Percentiles rank a stretch among this genome's conserved stretches.
Evolutionary conservation across 2,888 invertebrate species (phyloP).

Genomic region (Drosophila affinis): DNA sequence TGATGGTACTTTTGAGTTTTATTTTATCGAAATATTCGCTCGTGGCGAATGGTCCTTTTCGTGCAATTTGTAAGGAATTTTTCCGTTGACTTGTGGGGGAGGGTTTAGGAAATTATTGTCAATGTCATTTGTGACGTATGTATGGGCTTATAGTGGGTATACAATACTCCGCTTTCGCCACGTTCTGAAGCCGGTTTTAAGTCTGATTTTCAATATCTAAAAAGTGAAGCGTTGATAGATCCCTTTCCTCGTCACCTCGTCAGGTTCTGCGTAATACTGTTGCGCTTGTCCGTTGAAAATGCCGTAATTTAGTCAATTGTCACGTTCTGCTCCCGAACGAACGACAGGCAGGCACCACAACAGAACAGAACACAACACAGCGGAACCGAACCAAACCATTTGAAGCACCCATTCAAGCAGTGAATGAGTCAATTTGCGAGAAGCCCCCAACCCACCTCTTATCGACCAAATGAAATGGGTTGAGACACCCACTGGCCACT

Average conservation of each 20-base stretch:
- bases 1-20: too few relatives aligned
- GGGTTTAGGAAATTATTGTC: too few relatives aligned
- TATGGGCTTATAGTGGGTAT: too few relatives aligned
- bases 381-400: not conserved
- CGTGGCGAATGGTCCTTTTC: not conserved
- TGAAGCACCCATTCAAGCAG: not conserved
- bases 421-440: not conserved
- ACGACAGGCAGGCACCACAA: slow-evolving; percentile 9
- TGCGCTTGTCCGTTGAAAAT: slow-evolving; percentile 29
- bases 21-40: not conserved
- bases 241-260: not conserved
- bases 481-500: not conserved
- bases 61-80: too few relatives aligned
- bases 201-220: too few relatives aligned
- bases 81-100: too few relatives aligned
- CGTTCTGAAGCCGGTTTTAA: too few relatives aligned
- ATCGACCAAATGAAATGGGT: not conserved
- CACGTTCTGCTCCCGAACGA: slow-evolving; percentile 28
- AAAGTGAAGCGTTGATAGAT: not conserved
- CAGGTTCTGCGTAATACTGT: slow-evolving; percentile 11
- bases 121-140: too few relatives aligned
- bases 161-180: too few relatives aligned
- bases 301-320: slow-evolving; percentile 42
- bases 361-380: not conserved
- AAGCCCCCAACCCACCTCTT: not conserved